Conservation (phyloP, 2,888 invertebrate species). For the Morpho helenor region DNA sequence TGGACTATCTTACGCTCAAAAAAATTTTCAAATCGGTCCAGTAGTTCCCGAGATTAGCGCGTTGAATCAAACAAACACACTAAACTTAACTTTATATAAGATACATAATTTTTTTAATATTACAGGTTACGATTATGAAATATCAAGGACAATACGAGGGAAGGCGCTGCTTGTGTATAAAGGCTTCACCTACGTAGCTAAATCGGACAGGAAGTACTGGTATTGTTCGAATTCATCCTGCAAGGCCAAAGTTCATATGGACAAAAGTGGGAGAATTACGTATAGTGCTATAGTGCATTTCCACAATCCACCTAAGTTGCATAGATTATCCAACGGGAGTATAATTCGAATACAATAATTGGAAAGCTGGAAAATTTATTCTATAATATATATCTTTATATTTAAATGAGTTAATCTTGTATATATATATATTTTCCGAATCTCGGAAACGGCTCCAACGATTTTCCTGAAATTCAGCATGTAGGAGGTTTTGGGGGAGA, state of each 20-base stretch:
- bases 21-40: no score
- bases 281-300: slow-evolving; percentile 4
- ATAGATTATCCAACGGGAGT: slow-evolving; percentile 5
- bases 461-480: no score
- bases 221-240: slow-evolving; percentile 14
- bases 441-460: no score
- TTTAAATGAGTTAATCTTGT: no score
- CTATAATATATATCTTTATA: no score
- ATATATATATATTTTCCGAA: no score
- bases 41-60: no score
- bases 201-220: slow-evolving; percentile 14
- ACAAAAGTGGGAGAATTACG: slow-evolving; percentile 6
- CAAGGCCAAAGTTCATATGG: slow-evolving; percentile 22
- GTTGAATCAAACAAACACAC: no score
- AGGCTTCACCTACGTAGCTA: slow-evolving; percentile 21
- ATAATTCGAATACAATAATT: slow-evolving; percentile 4
- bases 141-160: slow-evolving; percentile 22
- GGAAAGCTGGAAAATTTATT: no score
- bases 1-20: no score
- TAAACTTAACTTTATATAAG: no score
- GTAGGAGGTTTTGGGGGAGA: no score
- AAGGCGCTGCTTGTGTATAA: slow-evolving; percentile 21
- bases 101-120: neutral
- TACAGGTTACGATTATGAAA: slow-evolving; percentile 23
- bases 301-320: slow-evolving; percentile 7